These are phyloP conservation scores for Megaustenia siamemsis DNA, from an alignment of 2,888 invertebrate genomes.

Conservation along the genomic window DNA sequence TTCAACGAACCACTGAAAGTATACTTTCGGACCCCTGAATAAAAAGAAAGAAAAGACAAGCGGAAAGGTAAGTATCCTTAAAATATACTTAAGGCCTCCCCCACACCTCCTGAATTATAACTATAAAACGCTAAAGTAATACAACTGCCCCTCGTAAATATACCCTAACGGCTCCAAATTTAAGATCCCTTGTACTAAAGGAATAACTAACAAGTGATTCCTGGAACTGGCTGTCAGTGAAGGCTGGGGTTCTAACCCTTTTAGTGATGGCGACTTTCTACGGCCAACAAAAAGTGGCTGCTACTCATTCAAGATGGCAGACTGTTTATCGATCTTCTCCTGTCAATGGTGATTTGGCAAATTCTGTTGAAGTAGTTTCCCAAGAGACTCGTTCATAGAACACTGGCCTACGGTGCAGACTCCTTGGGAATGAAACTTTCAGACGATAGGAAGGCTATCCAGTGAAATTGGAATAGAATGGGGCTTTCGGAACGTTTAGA, in stretches of 20 bases:
- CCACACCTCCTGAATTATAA: too few relatives aligned
- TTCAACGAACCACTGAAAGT: too few relatives aligned
- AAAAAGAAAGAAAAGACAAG: too few relatives aligned
- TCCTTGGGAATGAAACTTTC: not conserved
- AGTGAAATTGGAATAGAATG: constrained; percentile 24
- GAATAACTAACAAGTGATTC: too few relatives aligned
- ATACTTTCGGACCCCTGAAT: too few relatives aligned
- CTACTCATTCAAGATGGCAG: constrained; percentile 25
- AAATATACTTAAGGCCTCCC: too few relatives aligned
- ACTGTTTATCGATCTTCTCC: constrained; percentile 44
- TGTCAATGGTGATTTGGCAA: constrained; percentile 42
- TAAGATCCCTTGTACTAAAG: too few relatives aligned
- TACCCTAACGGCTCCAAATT: too few relatives aligned
- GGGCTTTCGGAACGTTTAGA: not conserved
- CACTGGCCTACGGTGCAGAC: not conserved
- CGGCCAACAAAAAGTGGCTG: not conserved
- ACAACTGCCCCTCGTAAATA: too few relatives aligned
- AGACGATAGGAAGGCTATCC: not conserved
- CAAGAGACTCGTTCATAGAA: constrained; percentile 32
- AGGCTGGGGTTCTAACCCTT: not conserved
- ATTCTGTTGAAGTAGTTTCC: constrained; percentile 43
- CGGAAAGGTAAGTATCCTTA: too few relatives aligned
- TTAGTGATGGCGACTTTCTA: constrained; percentile 17
- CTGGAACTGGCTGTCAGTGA: not conserved
- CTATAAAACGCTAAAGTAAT: too few relatives aligned